phyloP scores from a whole-genome alignment of 2,797 vertebrate genomes.

The Coluber constrictor region DNA sequence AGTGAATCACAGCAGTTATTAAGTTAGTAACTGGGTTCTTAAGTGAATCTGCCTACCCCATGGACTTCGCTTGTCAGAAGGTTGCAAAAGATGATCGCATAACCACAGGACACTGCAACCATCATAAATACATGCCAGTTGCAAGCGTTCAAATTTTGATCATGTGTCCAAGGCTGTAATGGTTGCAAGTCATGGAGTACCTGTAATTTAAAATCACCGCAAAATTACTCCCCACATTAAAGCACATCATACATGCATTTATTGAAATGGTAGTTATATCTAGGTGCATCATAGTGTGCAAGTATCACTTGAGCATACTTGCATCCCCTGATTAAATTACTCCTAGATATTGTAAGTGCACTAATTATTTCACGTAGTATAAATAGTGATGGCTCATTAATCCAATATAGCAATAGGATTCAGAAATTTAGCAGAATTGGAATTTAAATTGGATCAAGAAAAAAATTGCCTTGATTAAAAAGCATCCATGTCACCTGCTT shows the following conservation, averaged over 20 bases:
- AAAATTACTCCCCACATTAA: background rate
- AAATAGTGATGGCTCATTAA: background rate
- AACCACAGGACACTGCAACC: background rate
- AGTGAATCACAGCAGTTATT: background rate
- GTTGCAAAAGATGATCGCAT: background rate
- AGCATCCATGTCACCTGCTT: background rate
- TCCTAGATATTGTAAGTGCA: background rate
- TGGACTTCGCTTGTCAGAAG: background rate
- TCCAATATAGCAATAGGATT: background rate
- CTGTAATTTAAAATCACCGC: background rate
- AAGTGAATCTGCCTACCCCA: background rate
- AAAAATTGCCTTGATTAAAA: background rate
- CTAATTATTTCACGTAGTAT: background rate
- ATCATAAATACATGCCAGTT: background rate
- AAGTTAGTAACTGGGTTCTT: background rate
- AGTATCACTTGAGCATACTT: background rate
- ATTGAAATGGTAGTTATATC: constrained; percentile 1
- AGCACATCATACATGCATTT: background rate
- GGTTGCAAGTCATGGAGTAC: background rate
- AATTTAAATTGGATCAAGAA: background rate
- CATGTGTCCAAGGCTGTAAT: background rate
- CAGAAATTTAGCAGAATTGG: background rate
- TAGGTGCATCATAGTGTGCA: background rate
- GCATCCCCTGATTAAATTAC: background rate
- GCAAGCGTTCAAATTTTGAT: background rate